Percentiles rank a stretch among this genome's conserved stretches.
Conservation (phyloP, 2,888 invertebrate species). For the Hoplodrina ambigua region DNA sequence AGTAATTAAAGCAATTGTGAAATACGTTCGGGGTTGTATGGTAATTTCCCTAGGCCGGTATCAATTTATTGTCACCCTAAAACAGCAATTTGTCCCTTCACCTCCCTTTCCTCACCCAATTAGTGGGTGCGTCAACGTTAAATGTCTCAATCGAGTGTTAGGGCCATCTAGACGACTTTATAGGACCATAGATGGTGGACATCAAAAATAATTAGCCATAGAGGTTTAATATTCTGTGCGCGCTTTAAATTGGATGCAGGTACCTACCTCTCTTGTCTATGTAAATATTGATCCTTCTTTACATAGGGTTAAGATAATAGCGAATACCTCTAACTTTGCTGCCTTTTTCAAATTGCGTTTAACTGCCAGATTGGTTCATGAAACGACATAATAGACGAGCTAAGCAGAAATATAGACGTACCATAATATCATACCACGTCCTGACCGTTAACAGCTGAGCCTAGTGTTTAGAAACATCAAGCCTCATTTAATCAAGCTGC, state of each 20-base stretch:
- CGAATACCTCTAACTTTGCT: no score
- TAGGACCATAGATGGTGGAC: slow-evolving; percentile 44
- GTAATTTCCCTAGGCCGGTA: slow-evolving; percentile 85
- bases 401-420: no score
- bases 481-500: no score
- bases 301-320: no score
- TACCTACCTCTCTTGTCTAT: not conserved
- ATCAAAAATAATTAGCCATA: slow-evolving; percentile 65
- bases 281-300: not conserved
- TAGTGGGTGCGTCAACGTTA: slow-evolving; percentile 82
- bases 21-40: slow-evolving; percentile 84
- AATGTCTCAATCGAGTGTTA: slow-evolving; percentile 80
- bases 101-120: slow-evolving; percentile 80
- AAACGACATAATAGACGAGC: no score
- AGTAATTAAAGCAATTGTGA: slow-evolving; percentile 87
- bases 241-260: not conserved
- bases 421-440: no score
- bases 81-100: slow-evolving; percentile 85
- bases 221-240: slow-evolving; percentile 33
- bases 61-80: slow-evolving; percentile 89
- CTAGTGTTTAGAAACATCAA: no score
- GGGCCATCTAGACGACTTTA: slow-evolving; percentile 68
- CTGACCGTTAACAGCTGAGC: no score
- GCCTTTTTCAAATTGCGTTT: no score
- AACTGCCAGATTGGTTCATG: no score